Evolutionary conservation across 1,140 invertebrate genomes (phyloP), one percentile per base, ranked within the genome.

Genomic region (Drosophila azteca): DNA sequence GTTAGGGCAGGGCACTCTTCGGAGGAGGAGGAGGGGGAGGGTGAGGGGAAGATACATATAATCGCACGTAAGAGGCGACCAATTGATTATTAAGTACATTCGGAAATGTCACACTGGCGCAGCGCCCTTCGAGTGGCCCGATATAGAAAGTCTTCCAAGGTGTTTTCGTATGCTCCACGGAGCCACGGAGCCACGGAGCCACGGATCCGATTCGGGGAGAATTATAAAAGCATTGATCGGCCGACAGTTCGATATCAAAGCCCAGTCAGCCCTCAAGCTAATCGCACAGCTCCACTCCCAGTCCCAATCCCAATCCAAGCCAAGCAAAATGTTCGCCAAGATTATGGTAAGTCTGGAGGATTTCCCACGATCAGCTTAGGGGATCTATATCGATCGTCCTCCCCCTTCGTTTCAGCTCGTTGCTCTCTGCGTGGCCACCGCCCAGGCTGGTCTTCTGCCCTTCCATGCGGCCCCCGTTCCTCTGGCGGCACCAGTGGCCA

Each of bases 361-460:
- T 29, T 39, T 2, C 5, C n/a, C n/a, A n/a, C n/a, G n/a, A n/a
- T n/a, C n/a, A n/a, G n/a, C 11, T 11, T 7, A 9, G 2, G n/a
- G 26, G 58, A 48, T 52, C 60, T n/a, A 59, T 49, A 44, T 46
- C 20, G 4, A 46, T 49, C 39, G 8, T 45, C 1, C 22, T 9
- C 49, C 65, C 13, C 9, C 11, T 22, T 71, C 7, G 6, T 22
- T 71, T 0, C 65, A 90, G 88, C 73, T 90, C 63, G 58, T 85
- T 59, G 75, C 87, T 73, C 58, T 90, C 24, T 74, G 81, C 70
- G 80, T 90, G 51, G 83, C 77, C 11, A 76, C 91, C 59, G 92
- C 92, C 13, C 89, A 84, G 35, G 88, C 89, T 57, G 75, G 70
- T 52, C 61, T 89, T n/a, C 62, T 81, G 11, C 85, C 77, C n/a